A percentile compares a stretch with the other conserved stretches of the same genome.
Conservation (phyloP, 1,140 invertebrate genomes). For the Sycophila sp. region DNA sequence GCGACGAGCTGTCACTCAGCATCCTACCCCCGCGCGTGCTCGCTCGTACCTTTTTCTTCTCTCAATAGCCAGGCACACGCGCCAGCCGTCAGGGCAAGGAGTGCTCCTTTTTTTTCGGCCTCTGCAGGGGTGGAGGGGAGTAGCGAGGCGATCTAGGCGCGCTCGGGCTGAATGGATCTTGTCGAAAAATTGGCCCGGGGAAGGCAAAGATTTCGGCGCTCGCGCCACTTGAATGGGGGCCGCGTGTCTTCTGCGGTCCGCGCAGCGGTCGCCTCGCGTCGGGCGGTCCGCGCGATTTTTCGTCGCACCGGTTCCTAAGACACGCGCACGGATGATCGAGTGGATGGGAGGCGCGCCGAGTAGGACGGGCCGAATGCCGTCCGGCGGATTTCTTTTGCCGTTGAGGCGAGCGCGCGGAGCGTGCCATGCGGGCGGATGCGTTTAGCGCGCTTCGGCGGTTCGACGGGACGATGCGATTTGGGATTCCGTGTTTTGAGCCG, state of each 20-base stretch:
- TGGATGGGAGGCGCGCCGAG: too few species aligned
- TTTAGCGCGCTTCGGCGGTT: too few species aligned
- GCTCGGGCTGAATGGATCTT: background rate
- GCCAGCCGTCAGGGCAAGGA: background rate
- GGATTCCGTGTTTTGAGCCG: too few species aligned
- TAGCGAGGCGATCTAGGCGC: too few species aligned
- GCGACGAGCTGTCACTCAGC: too few species aligned
- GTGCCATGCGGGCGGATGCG: too few species aligned
- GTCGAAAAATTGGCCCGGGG: conserved; percentile 8
- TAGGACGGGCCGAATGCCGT: too few species aligned
- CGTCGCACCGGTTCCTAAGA: background rate
- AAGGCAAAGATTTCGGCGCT: background rate
- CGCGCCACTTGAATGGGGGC: background rate
- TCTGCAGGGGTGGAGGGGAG: too few species aligned
- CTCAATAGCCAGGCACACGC: background rate
- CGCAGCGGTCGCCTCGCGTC: background rate
- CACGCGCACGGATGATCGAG: conserved; percentile 5
- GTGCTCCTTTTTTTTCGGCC: background rate
- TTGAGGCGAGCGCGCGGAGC: too few species aligned
- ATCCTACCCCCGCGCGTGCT: too few species aligned
- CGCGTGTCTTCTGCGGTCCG: conserved; percentile 1
- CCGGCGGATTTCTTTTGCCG: too few species aligned
- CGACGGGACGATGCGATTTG: background rate
- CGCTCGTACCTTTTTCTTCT: too few species aligned
- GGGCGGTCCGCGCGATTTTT: conserved; percentile 13